Conservation (phyloP, 2,113 vertebrate genomes). For the Tenebrosternarchus preto region DNA sequence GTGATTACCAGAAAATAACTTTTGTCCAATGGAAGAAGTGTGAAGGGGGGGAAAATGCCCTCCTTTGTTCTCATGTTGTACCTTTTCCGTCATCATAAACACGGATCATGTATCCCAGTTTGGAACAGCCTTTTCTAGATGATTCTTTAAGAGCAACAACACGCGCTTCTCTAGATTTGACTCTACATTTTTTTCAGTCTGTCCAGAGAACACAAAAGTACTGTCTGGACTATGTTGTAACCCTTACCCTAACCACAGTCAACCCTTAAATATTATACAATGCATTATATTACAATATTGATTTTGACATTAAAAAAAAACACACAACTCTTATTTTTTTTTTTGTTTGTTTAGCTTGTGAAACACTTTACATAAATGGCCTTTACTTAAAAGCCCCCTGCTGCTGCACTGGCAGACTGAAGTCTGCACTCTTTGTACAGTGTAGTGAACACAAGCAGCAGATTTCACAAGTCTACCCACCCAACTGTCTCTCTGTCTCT, state of each 20-base stretch:
- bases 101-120: background rate
- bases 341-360: too few species aligned
- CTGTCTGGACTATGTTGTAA: background rate
- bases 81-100: background rate
- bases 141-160: background rate
- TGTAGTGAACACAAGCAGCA: background rate
- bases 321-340: too few species aligned
- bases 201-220: background rate
- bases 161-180: constrained; percentile 9
- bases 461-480: constrained; percentile 32
- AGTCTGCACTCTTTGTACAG: constrained; percentile 8
- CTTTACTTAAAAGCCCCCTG: background rate
- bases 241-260: too few species aligned
- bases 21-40: too few species aligned
- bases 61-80: background rate
- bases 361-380: background rate
- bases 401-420: background rate
- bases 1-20: too few species aligned
- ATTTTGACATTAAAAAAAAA: too few species aligned
- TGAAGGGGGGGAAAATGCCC: too few species aligned
- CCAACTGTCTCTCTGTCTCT: background rate
- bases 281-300: too few species aligned
- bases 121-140: background rate
- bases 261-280: too few species aligned
- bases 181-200: background rate